Base-by-base conservation (phyloP, 1,140 invertebrate species). In the Heliconius congener region DNA sequence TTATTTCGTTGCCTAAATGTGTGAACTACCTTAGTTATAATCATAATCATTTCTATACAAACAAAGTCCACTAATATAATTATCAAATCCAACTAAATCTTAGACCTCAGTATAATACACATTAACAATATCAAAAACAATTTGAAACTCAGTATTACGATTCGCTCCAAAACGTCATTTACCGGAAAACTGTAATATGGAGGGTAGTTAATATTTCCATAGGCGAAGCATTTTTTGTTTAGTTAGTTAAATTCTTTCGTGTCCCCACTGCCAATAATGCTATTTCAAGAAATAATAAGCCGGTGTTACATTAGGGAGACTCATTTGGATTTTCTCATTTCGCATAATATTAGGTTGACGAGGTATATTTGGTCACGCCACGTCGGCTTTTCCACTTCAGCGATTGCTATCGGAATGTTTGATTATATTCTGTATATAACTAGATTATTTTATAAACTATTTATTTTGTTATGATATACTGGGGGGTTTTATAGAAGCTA, bases 261-360 rank as follows among this genome's bases (percentile, higher is more conserved):
- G 82, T 85, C 79, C 78, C 80, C 76, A 81, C 76, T 79, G 78
- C 84, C 76, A 83, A 85, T 87, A 83, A 83, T 82, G 81, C 82
- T 86, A 87, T 85, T 87, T 85, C 83, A 85, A 86, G 84, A 86
- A 88, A 88, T 87, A 88, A 86, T 86, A 88, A 89, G 83, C 85
- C 81, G 71, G 76, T 88, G 85, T 89, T 83, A 85, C 84, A 83
- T 85, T 89, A 37, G 85, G 83, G 86, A 84, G 81, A 86, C 84
- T 88, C 87, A 88, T 87, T 90, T 88, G 82, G 86, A 85, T 82
- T 89, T 90, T 88, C 87, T 86, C 83, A 88, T 89, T 90, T 87
- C 87, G 87, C 87, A 85, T 86, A 86, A 87, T 88, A 88, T 88
- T 86, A 88, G 83, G 82, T 87, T 86, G 85, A 83, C 85, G 83